phyloP scores from a whole-genome alignment of 2,797 vertebrate genomes.

The Phoebastria nigripes region DNA sequence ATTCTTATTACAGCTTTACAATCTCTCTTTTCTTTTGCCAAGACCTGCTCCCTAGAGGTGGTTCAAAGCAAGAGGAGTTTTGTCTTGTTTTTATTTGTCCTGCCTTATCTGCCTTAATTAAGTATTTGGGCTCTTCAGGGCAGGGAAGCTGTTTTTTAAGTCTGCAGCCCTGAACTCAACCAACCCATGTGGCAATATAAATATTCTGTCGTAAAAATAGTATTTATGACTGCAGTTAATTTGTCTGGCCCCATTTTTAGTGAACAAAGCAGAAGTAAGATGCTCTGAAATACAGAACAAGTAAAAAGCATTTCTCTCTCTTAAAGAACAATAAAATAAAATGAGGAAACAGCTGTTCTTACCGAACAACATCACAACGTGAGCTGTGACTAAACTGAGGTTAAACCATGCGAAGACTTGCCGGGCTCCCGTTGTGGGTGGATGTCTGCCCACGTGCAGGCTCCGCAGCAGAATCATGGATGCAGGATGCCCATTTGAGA shows the following conservation, averaged over 20 bases:
- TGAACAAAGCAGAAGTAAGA: background rate
- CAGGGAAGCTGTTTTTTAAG: conserved; percentile 11
- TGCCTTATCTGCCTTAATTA: conserved; percentile 50
- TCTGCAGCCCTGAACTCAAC: background rate
- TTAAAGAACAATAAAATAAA: background rate
- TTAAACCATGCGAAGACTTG: rapidly evolving
- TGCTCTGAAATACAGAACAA: background rate
- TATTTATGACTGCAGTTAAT: background rate
- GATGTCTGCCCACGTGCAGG: background rate
- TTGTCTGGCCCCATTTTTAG: background rate
- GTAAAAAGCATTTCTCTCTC: background rate
- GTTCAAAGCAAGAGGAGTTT: conserved; percentile 55
- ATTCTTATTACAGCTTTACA: conserved; percentile 26
- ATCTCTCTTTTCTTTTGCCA: conserved; percentile 56
- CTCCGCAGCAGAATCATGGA: background rate
- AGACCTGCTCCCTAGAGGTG: conserved; percentile 44
- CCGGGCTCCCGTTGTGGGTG: background rate
- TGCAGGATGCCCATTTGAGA: background rate
- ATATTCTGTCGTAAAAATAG: conserved; percentile 21
- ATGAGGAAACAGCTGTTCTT: background rate
- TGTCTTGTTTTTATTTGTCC: conserved; percentile 46
- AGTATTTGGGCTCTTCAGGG: conserved; percentile 15
- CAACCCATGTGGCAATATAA: background rate
- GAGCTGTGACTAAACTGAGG: background rate
- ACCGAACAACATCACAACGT: rapidly evolving